These are phyloP conservation scores for Zeugodacus cucurbitae DNA, from an alignment of 1,140 invertebrate genomes.

Conservation along the genomic window DNA sequence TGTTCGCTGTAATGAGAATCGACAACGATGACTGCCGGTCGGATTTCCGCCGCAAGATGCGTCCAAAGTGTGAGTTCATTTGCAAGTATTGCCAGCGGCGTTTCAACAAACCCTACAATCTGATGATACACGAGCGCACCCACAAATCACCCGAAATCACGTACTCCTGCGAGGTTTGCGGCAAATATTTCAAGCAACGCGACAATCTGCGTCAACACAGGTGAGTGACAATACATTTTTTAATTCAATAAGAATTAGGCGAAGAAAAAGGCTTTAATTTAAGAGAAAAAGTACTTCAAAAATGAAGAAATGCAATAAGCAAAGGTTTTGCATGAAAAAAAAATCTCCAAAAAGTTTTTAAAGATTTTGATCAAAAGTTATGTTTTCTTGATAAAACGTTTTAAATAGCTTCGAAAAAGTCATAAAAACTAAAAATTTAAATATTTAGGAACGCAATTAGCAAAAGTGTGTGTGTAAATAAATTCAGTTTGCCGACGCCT, in stretches of 20 bases:
- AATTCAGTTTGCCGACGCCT: not conserved
- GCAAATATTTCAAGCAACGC: constrained; percentile 97
- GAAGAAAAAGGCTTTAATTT: not conserved
- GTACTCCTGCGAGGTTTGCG: constrained; percentile 98
- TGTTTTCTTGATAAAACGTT: not conserved
- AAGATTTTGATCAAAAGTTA: no score
- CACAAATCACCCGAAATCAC: constrained; percentile 97
- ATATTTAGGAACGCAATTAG: not conserved
- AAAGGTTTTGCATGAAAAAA: not conserved
- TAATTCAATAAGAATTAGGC: not conserved
- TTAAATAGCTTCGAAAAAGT: not conserved
- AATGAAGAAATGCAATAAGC: not conserved
- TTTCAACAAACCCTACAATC: constrained; percentile 99
- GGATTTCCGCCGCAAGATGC: constrained; percentile 92
- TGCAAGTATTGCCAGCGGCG: constrained; percentile 98
- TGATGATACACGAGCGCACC: constrained; percentile 98
- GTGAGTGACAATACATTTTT: constrained; percentile 71
- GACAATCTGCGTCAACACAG: constrained; percentile 96
- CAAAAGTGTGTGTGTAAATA: not conserved
- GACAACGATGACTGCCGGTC: constrained; percentile 89
- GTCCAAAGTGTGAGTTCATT: constrained; percentile 96
- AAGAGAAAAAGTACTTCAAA: not conserved
- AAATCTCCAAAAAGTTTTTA: not conserved
- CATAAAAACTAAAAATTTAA: not conserved
- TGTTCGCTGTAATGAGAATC: constrained; percentile 89